phyloP scores from a whole-genome alignment of 1,140 invertebrate genomes.

The Bombus impatiens region DNA sequence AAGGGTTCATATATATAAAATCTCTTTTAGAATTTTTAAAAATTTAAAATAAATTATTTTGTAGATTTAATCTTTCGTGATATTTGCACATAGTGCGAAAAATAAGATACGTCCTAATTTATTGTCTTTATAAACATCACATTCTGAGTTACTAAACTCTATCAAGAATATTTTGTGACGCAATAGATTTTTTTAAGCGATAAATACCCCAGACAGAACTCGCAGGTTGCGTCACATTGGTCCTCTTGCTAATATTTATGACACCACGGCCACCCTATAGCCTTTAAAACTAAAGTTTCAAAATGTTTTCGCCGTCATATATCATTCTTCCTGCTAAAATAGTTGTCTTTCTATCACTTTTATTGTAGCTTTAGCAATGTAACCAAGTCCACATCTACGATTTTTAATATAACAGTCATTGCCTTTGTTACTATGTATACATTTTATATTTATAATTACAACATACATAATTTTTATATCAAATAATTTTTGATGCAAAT shows the following conservation, averaged over 20 bases:
- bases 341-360: background rate
- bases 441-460: too few relatives aligned
- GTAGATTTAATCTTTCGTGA: background rate
- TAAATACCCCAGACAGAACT: slow-evolving; percentile 2
- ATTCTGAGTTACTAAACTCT: background rate
- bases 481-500: too few relatives aligned
- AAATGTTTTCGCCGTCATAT: background rate
- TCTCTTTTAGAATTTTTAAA: background rate
- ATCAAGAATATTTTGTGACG: background rate
- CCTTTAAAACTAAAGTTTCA: background rate
- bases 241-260: slow-evolving; percentile 19
- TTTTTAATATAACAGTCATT: background rate
- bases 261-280: background rate
- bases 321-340: background rate
- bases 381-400: background rate
- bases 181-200: slow-evolving; percentile 11
- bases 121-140: background rate
- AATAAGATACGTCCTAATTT: background rate
- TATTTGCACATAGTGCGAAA: background rate
- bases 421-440: background rate
- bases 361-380: background rate
- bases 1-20: background rate
- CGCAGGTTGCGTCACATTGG: background rate
- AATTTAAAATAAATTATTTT: background rate
- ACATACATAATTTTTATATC: too few relatives aligned